Conservation (phyloP, 2,888 invertebrate genomes). For the Linnaemya tessellans region DNA sequence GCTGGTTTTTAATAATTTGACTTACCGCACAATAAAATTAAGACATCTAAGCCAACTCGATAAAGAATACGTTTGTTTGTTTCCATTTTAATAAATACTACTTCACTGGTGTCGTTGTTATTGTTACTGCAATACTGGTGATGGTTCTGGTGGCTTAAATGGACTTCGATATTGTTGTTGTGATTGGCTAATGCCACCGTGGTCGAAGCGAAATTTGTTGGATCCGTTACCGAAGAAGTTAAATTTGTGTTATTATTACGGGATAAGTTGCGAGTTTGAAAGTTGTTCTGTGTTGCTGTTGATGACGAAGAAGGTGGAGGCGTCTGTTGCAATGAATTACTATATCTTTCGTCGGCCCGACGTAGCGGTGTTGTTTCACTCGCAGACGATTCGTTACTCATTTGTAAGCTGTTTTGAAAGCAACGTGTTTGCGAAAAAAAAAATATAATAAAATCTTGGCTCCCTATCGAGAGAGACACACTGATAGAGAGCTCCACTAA, state of each 20-base stretch:
- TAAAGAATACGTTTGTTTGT: conserved; percentile 84
- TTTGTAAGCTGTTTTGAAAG: conserved; percentile 73
- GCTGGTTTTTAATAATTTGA: conserved; percentile 85
- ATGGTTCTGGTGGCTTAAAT: conserved; percentile 71
- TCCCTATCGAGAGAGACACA: conserved; percentile 44
- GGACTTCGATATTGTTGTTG: conserved; percentile 75
- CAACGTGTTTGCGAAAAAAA: conserved; percentile 69
- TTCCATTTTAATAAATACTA: conserved; percentile 77
- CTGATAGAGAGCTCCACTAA: conserved; percentile 27
- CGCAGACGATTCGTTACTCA: conserved; percentile 82
- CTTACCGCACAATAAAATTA: conserved; percentile 88
- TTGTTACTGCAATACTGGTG: conserved; percentile 61
- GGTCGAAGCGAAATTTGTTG: conserved; percentile 74
- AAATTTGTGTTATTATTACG: conserved; percentile 61
- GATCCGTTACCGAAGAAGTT: conserved; percentile 45
- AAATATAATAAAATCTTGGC: conserved; percentile 9
- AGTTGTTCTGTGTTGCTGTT: conserved; percentile 69
- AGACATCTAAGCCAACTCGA: conserved; percentile 88
- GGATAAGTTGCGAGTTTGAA: conserved; percentile 73
- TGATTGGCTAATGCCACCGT: conserved; percentile 66
- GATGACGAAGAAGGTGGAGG: conserved; percentile 66
- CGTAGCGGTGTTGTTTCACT: conserved; percentile 83
- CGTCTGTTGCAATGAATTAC: conserved; percentile 73
- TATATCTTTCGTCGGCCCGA: conserved; percentile 76
- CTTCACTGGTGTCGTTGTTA: conserved; percentile 66